These are phyloP conservation scores for Parelbella ahira DNA, from an alignment of 2,888 invertebrate genomes.

Conservation along the genomic window DNA sequence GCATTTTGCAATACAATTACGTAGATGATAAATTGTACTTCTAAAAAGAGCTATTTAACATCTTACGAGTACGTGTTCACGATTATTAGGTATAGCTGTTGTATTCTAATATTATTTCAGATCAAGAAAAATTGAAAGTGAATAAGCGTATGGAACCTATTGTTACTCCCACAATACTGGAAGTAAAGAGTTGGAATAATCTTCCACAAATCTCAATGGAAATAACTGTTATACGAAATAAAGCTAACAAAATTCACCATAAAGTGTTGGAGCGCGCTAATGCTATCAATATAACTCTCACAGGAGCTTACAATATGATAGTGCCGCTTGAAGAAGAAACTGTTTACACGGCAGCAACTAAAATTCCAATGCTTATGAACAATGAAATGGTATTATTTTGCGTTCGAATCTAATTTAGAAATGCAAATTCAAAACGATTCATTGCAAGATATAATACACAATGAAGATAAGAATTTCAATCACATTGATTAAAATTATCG, in stretches of 20 bases:
- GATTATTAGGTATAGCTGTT: too few species aligned
- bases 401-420: not conserved
- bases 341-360: conserved; percentile 52
- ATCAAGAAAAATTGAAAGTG: conserved; percentile 42
- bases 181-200: conserved; percentile 61
- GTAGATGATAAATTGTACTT: too few species aligned
- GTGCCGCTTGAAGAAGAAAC: conserved; percentile 41
- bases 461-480: too few species aligned
- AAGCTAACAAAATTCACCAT: conserved; percentile 46
- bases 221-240: conserved; percentile 41
- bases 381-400: conserved; percentile 5
- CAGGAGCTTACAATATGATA: conserved; percentile 57
- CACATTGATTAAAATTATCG: too few species aligned
- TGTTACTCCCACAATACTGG: conserved; percentile 37
- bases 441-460: too few species aligned
- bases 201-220: conserved; percentile 56
- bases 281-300: conserved; percentile 53
- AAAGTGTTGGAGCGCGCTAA: conserved; percentile 48
- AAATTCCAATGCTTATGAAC: conserved; percentile 36
- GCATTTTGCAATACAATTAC: too few species aligned
- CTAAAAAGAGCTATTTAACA: too few species aligned
- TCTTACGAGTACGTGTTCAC: too few species aligned
- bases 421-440: too few species aligned
- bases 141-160: conserved; percentile 59
- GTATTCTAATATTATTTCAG: conserved; percentile 44